Percentiles rank a stretch among this genome's conserved stretches.
Evolutionary conservation across 92 coral and sea anemone species (phyloP).

Genomic region (Heteractis magnifica): DNA sequence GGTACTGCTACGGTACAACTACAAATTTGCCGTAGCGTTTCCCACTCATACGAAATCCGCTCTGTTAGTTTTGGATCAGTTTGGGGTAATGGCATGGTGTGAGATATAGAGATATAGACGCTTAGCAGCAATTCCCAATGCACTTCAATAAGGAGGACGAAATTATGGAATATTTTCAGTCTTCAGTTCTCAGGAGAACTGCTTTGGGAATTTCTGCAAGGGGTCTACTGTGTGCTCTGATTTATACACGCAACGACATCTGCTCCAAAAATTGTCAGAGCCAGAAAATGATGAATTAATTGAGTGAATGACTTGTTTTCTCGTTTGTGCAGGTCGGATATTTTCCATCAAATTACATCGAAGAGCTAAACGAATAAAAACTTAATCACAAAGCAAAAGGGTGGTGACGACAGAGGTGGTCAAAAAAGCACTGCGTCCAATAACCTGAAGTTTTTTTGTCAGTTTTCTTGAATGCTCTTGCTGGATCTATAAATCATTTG

Average conservation of each 20-base stretch:
- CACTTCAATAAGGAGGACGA: no score
- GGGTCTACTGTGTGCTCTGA: no score
- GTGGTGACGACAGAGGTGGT: not conserved
- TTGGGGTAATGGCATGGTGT: no score
- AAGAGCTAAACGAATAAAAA: slow-evolving; percentile 57
- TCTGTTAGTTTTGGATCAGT: no score
- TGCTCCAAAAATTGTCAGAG: not conserved
- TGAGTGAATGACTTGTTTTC: not conserved
- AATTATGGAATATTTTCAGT: no score
- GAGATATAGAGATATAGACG: no score
- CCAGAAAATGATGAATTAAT: not conserved
- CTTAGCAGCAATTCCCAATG: no score
- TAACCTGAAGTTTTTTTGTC: not conserved
- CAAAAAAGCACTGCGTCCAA: not conserved
- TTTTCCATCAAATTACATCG: slow-evolving; percentile 89
- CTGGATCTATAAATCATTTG: not conserved
- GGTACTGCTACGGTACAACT: no score
- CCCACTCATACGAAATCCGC: no score
- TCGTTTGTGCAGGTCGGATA: slow-evolving; percentile 71
- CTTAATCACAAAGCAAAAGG: not conserved
- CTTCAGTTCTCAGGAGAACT: not conserved
- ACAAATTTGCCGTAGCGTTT: no score
- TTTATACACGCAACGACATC: no score
- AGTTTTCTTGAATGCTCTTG: not conserved
- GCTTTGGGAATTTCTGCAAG: no score